These are phyloP conservation scores for Acanthaster planci DNA, from an alignment of 35 echinoderm and acorn worm species.

Conservation along the genomic window DNA sequence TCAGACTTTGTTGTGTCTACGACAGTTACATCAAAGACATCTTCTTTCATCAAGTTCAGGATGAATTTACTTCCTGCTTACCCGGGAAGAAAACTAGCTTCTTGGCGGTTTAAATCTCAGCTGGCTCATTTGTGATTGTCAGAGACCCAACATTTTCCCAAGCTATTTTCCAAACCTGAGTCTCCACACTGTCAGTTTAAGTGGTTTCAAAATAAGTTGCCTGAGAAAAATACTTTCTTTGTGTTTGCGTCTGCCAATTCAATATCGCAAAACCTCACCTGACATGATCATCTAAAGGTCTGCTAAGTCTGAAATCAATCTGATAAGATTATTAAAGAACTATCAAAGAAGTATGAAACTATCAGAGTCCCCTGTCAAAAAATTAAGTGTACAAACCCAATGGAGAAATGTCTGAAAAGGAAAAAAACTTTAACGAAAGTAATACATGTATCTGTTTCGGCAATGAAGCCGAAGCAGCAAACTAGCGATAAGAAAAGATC, in stretches of 20 bases:
- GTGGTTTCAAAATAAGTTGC: conserved; percentile 34
- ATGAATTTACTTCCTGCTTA: background rate
- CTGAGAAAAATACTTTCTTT: conserved; percentile 32
- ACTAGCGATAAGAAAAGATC: too few relatives aligned
- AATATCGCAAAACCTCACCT: too few relatives aligned
- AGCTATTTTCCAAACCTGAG: conserved; percentile 34
- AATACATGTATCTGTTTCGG: too few relatives aligned
- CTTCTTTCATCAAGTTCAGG: background rate
- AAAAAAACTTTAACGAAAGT: too few relatives aligned
- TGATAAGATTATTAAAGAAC: too few relatives aligned
- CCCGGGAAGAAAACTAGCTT: conserved; percentile 28
- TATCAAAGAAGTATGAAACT: too few relatives aligned
- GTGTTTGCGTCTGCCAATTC: conserved; percentile 45
- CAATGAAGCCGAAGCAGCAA: too few relatives aligned
- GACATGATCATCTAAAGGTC: too few relatives aligned
- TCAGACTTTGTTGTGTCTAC: background rate
- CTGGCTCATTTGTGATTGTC: background rate
- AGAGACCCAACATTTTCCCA: conserved; percentile 16
- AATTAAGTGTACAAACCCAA: too few relatives aligned
- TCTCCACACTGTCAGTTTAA: conserved; percentile 7
- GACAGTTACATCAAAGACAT: background rate
- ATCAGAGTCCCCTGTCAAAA: too few relatives aligned
- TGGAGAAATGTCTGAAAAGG: too few relatives aligned
- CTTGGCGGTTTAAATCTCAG: background rate
- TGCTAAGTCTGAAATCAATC: too few relatives aligned